Percentiles rank a stretch among this genome's conserved stretches.
Conservation (phyloP, 2,888 invertebrate genomes). For the Apamea monoglypha region DNA sequence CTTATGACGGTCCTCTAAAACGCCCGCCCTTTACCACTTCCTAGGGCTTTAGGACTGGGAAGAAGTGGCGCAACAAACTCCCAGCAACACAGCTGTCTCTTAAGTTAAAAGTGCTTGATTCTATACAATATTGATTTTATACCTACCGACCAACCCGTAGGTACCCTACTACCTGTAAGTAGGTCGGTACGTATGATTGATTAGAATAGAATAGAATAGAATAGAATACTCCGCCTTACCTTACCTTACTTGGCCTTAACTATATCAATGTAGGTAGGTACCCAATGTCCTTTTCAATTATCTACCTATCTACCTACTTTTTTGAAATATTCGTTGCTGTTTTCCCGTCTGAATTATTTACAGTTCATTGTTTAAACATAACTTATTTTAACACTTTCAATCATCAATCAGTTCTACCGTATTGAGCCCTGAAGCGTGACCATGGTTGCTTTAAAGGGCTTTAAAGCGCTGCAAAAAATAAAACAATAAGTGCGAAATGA, state of each 20-base stretch:
- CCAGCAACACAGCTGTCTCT: background rate
- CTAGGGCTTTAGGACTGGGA: background rate
- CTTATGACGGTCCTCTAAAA: background rate
- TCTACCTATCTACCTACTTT: background rate
- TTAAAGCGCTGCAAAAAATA: slow-evolving; percentile 51
- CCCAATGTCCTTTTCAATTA: background rate
- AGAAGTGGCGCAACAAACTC: background rate
- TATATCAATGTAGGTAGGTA: background rate
- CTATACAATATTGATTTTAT: background rate
- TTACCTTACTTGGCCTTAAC: too few relatives aligned
- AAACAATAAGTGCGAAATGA: slow-evolving; percentile 45
- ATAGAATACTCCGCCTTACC: too few relatives aligned
- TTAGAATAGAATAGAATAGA: too few relatives aligned
- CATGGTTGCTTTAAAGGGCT: slow-evolving; percentile 50
- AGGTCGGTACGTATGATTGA: background rate
- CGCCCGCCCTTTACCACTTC: background rate
- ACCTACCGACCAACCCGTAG: too few relatives aligned
- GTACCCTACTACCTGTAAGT: too few relatives aligned
- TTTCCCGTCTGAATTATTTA: slow-evolving; percentile 18
- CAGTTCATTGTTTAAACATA: slow-evolving; percentile 33
- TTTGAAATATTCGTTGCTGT: slow-evolving; percentile 3
- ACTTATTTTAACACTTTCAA: slow-evolving; percentile 41
- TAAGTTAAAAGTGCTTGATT: background rate
- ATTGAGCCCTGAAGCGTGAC: slow-evolving; percentile 57
- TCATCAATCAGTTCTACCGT: slow-evolving; percentile 37